These are phyloP conservation scores for Boloria selene DNA, from an alignment of 2,888 invertebrate genomes.

Conservation along the genomic window DNA sequence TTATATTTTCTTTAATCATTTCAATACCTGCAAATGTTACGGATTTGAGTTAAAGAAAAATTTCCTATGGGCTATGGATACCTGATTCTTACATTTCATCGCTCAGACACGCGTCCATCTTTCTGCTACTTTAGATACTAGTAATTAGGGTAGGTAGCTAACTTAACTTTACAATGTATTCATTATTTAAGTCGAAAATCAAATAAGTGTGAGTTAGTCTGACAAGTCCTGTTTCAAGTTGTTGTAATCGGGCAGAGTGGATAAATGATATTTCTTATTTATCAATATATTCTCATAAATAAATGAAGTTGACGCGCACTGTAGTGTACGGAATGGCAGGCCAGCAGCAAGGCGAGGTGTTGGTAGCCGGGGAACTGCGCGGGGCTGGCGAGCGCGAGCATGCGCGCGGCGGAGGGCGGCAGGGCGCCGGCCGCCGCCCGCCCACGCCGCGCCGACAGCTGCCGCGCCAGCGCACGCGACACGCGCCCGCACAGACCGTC, in stretches of 20 bases:
- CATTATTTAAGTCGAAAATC: no score
- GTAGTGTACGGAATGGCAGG: slow-evolving; percentile 55
- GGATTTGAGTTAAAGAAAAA: no score
- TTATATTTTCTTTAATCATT: slow-evolving; percentile 63
- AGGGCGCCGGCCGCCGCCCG: slow-evolving; percentile 57
- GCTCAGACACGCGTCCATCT: no score
- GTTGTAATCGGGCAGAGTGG: no score
- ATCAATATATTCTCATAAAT: not conserved
- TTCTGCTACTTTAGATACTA: no score
- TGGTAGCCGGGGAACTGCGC: slow-evolving; percentile 57
- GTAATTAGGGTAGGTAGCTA: no score
- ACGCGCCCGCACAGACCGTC: slow-evolving; percentile 57
- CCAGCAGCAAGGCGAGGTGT: slow-evolving; percentile 56
- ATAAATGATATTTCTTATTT: no score
- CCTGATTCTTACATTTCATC: no score
- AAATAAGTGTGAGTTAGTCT: no score
- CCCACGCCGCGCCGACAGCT: slow-evolving; percentile 51
- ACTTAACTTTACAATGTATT: no score
- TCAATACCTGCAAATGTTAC: slow-evolving; percentile 55
- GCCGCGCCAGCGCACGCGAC: slow-evolving; percentile 57
- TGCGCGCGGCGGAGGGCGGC: slow-evolving; percentile 51
- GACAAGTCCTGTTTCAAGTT: no score
- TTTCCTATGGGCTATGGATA: no score
- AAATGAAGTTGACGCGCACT: slow-evolving; percentile 50
- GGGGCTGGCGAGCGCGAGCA: slow-evolving; percentile 56